Conservation (phyloP, 2,888 invertebrate species). For the Melipona beecheii region DNA sequence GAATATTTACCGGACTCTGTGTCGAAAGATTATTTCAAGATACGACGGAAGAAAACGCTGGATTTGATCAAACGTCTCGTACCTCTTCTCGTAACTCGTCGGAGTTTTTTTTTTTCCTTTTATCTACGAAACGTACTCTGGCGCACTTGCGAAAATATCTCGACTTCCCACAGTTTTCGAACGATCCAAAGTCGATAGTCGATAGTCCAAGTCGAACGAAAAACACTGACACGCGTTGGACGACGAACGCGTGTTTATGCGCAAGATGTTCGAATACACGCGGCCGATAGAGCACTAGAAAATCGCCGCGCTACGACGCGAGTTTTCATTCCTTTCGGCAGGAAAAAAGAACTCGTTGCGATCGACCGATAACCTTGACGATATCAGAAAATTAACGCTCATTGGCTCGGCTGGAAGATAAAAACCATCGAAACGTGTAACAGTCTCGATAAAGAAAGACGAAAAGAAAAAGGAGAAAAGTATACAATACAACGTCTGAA, state of each 20-base stretch:
- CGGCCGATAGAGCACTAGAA: not conserved
- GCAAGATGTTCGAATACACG: not conserved
- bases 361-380: slow-evolving; percentile 3
- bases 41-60: not conserved
- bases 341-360: not conserved
- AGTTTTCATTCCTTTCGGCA: not conserved
- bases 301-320: not conserved
- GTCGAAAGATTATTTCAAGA: not conserved
- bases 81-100: not conserved
- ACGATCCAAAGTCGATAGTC: too few species aligned
- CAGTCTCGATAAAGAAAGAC: not conserved
- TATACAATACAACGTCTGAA: not conserved
- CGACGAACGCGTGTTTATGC: not conserved
- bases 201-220: not conserved
- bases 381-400: slow-evolving; percentile 24
- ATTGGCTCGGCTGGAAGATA: slow-evolving; percentile 20
- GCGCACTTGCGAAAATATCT: not conserved
- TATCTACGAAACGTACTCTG: not conserved
- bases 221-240: slow-evolving; percentile 5
- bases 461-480: too few species aligned
- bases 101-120: not conserved
- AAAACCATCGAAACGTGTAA: slow-evolving; percentile 18
- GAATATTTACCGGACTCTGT: not conserved
- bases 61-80: not conserved
- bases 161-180: too few species aligned